Evolutionary conservation across 2,888 invertebrate genomes (phyloP).

Genomic region (Endotricha flammealis): DNA sequence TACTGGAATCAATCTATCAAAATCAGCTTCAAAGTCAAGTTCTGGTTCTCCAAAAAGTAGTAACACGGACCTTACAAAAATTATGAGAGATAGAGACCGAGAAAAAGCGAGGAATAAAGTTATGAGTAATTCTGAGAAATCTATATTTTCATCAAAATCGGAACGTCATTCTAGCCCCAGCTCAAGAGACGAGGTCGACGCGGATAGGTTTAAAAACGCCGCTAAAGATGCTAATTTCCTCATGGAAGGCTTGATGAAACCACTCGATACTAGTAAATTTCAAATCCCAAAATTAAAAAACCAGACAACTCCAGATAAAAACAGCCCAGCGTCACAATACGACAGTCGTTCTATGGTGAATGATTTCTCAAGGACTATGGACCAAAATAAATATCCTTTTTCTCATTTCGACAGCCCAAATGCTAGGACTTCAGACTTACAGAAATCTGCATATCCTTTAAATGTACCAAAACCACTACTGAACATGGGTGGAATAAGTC

Average conservation of each 20-base stretch:
- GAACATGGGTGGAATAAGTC: slow-evolving; percentile 65
- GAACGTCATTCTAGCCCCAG: slow-evolving; percentile 83
- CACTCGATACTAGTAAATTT: slow-evolving; percentile 88
- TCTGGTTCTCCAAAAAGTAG: slow-evolving; percentile 81
- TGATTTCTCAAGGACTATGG: slow-evolving; percentile 61
- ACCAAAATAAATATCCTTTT: slow-evolving; percentile 67
- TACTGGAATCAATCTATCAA: slow-evolving; percentile 65
- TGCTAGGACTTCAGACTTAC: slow-evolving; percentile 52
- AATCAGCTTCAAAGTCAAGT: slow-evolving; percentile 69
- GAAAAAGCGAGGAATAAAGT: slow-evolving; percentile 79
- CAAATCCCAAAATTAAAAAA: slow-evolving; percentile 89
- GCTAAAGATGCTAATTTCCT: slow-evolving; percentile 81
- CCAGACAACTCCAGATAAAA: slow-evolving; percentile 68
- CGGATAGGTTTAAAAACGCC: slow-evolving; percentile 79
- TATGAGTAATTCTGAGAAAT: slow-evolving; percentile 79
- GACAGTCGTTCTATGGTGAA: slow-evolving; percentile 65
- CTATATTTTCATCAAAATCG: slow-evolving; percentile 80
- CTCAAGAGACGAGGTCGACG: slow-evolving; percentile 80
- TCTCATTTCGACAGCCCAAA: slow-evolving; percentile 61
- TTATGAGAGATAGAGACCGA: slow-evolving; percentile 79
- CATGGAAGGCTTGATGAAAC: slow-evolving; percentile 87
- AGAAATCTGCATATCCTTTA: slow-evolving; percentile 64
- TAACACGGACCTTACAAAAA: slow-evolving; percentile 75
- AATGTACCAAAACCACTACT: slow-evolving; percentile 68
- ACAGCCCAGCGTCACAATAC: slow-evolving; percentile 57